These are phyloP conservation scores for Emydoidea blandingii DNA, from an alignment of 2,797 vertebrate species.

Conservation along the genomic window DNA sequence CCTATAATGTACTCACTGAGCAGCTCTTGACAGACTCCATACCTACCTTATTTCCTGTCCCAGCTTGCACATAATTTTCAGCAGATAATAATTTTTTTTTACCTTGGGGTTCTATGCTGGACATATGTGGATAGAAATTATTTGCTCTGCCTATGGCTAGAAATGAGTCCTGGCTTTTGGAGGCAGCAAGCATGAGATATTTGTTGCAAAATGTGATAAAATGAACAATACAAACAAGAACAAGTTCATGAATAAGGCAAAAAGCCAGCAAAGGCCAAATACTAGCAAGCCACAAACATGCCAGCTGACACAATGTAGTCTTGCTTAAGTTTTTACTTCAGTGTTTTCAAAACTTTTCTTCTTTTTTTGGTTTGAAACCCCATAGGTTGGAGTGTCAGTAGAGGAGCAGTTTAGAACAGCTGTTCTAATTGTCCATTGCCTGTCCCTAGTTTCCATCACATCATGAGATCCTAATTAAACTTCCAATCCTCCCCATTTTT, in stretches of 20 bases:
- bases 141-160: background rate
- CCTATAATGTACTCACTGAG: background rate
- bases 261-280: background rate
- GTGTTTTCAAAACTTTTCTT: background rate
- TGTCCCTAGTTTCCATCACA: background rate
- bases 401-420: background rate
- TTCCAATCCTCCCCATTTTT: background rate
- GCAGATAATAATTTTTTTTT: background rate
- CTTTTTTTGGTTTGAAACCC: background rate
- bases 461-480: background rate
- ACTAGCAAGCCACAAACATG: background rate
- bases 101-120: background rate
- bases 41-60: background rate
- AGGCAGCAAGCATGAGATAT: background rate
- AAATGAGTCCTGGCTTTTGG: background rate
- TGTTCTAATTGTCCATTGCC: background rate
- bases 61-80: background rate
- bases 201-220: background rate
- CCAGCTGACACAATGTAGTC: accelerated
- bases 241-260: background rate
- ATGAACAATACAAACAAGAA: background rate
- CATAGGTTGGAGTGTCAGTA: background rate
- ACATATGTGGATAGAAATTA: background rate
- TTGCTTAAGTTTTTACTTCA: background rate
- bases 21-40: background rate